Evolutionary conservation across 2,888 invertebrate genomes (phyloP).

Genomic region (Drosophila yooni): DNA sequence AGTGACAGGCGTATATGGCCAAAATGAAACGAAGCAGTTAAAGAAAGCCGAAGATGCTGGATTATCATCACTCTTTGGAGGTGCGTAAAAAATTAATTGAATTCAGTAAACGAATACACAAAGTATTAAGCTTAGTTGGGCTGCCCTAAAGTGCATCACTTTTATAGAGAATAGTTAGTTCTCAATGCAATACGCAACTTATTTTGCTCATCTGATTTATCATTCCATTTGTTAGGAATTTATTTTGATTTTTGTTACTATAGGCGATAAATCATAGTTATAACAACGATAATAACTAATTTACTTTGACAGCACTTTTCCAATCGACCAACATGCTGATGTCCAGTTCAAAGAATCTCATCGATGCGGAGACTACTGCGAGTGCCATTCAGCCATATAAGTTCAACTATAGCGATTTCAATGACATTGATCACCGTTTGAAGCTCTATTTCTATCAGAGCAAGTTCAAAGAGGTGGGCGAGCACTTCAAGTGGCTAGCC

Average conservation of each 20-base stretch:
- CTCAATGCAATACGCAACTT: too few species aligned
- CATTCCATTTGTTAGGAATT: too few species aligned
- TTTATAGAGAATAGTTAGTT: too few species aligned
- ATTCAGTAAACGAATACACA: neutral
- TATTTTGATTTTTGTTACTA: too few species aligned
- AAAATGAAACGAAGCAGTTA: slow-evolving; percentile 9
- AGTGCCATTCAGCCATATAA: slow-evolving; percentile 82
- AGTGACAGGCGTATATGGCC: slow-evolving; percentile 14
- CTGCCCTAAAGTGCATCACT: neutral
- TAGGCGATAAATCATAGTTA: too few species aligned
- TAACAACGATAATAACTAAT: neutral
- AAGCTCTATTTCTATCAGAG: slow-evolving; percentile 87
- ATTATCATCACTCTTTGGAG: slow-evolving; percentile 85
- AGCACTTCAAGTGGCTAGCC: slow-evolving; percentile 86
- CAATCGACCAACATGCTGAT: slow-evolving; percentile 85
- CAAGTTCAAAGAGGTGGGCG: slow-evolving; percentile 86
- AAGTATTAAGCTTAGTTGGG: neutral
- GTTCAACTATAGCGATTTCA: slow-evolving; percentile 86
- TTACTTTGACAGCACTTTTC: slow-evolving; percentile 84
- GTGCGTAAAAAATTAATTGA: slow-evolving; percentile 71
- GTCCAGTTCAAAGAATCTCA: slow-evolving; percentile 82
- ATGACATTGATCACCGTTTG: slow-evolving; percentile 87
- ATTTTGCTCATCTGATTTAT: too few species aligned
- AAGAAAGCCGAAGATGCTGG: slow-evolving; percentile 71
- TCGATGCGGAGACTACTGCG: slow-evolving; percentile 67